phyloP scores from a whole-genome alignment of 92 coral and sea anemone genomes.

The Scolanthus callimorphus region DNA sequence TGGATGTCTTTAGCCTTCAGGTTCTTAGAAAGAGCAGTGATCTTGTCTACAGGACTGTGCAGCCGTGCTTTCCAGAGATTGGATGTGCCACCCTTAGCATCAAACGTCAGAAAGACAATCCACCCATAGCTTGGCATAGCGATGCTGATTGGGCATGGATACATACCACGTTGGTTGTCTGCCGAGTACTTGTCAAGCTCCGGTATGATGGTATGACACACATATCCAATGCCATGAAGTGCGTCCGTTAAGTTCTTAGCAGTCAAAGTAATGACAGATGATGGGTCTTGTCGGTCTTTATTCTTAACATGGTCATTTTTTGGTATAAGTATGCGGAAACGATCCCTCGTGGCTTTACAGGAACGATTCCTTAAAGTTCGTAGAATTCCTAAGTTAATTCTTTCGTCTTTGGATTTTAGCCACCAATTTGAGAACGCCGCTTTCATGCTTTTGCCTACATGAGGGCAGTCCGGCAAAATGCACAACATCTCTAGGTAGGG shows the following conservation, averaged over 20 bases:
- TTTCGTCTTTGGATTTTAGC: too few species aligned
- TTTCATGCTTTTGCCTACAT: too few species aligned
- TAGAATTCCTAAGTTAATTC: too few species aligned
- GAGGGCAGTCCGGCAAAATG: too few species aligned
- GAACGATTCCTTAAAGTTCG: too few species aligned
- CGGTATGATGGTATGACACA: constrained; percentile 68
- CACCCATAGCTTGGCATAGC: constrained; percentile 48
- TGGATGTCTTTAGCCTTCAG: constrained; percentile 43
- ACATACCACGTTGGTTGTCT: constrained; percentile 64
- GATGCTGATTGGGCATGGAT: constrained; percentile 55
- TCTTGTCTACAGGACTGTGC: constrained; percentile 49
- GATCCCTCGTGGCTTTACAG: too few species aligned
- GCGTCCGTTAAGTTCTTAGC: constrained; percentile 34
- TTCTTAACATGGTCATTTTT: constrained; percentile 69
- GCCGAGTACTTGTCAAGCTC: constrained; percentile 50
- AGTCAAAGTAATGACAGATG: constrained; percentile 42
- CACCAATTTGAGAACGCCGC: too few species aligned
- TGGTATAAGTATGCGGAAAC: constrained; percentile 45
- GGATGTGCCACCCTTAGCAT: too few species aligned
- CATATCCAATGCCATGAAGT: constrained; percentile 32
- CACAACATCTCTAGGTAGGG: too few species aligned
- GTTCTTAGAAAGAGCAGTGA: constrained; percentile 26
- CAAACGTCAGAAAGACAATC: constrained; percentile 44
- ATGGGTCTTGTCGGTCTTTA: constrained; percentile 69
- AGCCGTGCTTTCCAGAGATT: constrained; percentile 45